Conservation (phyloP, 2,113 vertebrate species). For the Talpa occidentalis region DNA sequence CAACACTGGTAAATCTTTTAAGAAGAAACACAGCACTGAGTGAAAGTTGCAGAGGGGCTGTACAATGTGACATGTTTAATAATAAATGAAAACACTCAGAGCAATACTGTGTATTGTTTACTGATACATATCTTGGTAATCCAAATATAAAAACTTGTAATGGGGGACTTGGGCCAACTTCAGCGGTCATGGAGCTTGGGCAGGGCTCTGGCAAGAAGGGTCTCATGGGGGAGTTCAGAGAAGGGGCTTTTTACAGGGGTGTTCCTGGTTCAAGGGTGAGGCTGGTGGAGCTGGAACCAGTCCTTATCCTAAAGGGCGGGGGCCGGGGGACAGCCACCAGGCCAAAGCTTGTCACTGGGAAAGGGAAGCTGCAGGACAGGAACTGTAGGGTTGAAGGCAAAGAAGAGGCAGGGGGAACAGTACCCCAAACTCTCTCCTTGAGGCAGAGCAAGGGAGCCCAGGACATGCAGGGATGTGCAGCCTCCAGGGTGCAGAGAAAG, state of each 20-base stretch:
- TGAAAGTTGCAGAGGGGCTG: background rate
- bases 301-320: background rate
- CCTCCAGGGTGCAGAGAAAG: background rate
- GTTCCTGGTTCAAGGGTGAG: background rate
- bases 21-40: background rate
- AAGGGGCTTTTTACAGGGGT: background rate
- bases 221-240: background rate
- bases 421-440: background rate
- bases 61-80: background rate
- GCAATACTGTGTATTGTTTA: background rate
- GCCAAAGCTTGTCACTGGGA: background rate
- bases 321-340: background rate
- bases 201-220: too few species aligned
- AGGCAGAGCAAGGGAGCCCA: background rate
- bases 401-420: background rate
- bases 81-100: background rate
- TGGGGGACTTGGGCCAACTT: background rate
- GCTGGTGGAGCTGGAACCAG: background rate
- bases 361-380: background rate
- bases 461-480: background rate
- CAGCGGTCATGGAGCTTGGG: background rate
- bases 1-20: background rate
- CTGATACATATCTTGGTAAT: background rate
- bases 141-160: background rate
- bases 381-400: background rate